phyloP scores from a whole-genome alignment of 1,140 invertebrate species.

The Brevipalpus yothersi region DNA sequence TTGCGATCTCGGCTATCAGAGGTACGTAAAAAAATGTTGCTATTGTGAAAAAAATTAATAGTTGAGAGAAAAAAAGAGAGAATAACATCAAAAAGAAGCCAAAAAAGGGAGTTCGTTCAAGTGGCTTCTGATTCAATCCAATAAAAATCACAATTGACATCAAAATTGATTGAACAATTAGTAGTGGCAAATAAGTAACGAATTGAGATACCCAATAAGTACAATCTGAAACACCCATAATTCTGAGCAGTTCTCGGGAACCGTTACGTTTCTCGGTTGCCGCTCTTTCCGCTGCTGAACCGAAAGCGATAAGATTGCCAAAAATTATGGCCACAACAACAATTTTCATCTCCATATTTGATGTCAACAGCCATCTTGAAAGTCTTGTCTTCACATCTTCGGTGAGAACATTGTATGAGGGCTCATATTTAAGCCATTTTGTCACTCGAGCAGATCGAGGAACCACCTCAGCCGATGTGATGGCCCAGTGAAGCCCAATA shows the following conservation, averaged over 20 bases:
- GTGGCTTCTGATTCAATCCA: not conserved
- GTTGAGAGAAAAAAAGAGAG: not conserved
- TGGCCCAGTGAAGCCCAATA: not conserved
- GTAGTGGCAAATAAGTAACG: constrained; percentile 5
- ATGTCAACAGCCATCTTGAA: not conserved
- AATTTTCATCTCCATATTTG: not conserved
- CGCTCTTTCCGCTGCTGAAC: constrained; percentile 5
- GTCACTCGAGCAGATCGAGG: not conserved
- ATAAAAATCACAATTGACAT: constrained; percentile 4
- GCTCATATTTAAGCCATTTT: not conserved
- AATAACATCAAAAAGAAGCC: not conserved
- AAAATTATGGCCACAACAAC: not conserved
- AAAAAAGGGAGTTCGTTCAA: not conserved
- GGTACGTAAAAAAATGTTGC: not conserved
- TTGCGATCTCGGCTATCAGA: constrained; percentile 12
- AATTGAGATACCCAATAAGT: constrained; percentile 4
- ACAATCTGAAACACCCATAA: constrained; percentile 7
- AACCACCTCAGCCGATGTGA: not conserved
- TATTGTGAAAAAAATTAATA: constrained; percentile 3
- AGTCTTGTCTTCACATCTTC: not conserved
- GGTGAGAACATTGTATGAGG: not conserved
- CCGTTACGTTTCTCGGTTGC: constrained; percentile 6
- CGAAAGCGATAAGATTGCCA: not conserved
- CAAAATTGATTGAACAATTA: constrained; percentile 2
- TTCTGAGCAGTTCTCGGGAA: constrained; percentile 5